These are phyloP conservation scores for Leptosomus discolor DNA, from an alignment of 2,113 vertebrate genomes.

Conservation along the genomic window DNA sequence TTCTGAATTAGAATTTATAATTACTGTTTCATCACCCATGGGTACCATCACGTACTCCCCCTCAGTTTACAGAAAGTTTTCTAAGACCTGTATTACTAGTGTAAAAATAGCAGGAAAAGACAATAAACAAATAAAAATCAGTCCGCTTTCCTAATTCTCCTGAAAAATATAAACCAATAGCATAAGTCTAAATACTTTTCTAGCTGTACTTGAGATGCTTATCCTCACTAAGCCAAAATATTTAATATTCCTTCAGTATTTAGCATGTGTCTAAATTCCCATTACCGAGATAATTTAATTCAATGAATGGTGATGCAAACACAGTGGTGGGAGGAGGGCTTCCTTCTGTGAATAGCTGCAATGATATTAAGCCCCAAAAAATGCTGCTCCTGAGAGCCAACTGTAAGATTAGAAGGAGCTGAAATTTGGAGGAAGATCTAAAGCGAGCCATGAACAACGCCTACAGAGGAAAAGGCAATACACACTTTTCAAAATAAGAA, in stretches of 20 bases:
- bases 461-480: not conserved
- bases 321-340: not conserved
- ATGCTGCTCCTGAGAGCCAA: not conserved
- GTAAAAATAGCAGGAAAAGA: not conserved
- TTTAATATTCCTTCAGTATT: not conserved
- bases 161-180: not conserved
- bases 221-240: not conserved
- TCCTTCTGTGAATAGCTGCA: not conserved
- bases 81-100: not conserved
- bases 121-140: not conserved
- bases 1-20: not conserved
- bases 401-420: not conserved
- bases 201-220: not conserved
- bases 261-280: not conserved
- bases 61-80: not conserved
- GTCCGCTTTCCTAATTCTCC: not conserved
- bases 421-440: not conserved
- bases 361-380: not conserved
- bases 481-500: not conserved
- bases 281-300: not conserved
- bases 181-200: not conserved
- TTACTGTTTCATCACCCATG: not conserved
- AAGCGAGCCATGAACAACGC: not conserved
- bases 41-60: not conserved
- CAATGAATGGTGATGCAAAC: not conserved